These are phyloP conservation scores for Drosophila saltans DNA, from an alignment of 1,140 invertebrate species.

Conservation along the genomic window DNA sequence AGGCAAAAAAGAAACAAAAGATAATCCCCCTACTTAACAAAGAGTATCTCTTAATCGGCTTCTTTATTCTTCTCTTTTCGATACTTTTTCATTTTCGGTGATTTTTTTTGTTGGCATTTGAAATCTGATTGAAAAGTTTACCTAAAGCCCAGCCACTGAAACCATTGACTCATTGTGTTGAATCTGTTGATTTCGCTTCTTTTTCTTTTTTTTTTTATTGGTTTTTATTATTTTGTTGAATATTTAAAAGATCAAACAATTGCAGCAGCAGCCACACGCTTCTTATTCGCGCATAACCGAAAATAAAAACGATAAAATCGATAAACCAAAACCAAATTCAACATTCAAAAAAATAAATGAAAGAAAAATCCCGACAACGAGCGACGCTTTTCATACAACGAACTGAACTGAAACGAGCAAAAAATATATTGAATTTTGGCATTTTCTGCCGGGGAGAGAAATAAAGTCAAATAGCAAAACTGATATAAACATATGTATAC, in stretches of 20 bases:
- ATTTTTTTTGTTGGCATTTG: constrained; percentile 20
- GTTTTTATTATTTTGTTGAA: not conserved
- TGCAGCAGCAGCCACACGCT: constrained; percentile 34
- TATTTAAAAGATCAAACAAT: constrained; percentile 29
- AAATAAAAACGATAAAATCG: not conserved
- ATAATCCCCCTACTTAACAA: not conserved
- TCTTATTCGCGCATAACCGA: constrained; percentile 40
- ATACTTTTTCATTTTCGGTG: not conserved
- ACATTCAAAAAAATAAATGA: constrained; percentile 33
- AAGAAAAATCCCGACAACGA: constrained; percentile 33
- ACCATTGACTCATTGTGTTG: constrained; percentile 64
- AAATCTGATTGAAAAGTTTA: constrained; percentile 53
- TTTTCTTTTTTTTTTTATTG: not conserved
- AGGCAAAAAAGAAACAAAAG: not conserved
- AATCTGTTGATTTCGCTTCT: constrained; percentile 8
- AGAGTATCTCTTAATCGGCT: not conserved
- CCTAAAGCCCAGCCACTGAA: constrained; percentile 70
- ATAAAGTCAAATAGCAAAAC: constrained; percentile 26
- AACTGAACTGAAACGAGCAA: constrained; percentile 51
- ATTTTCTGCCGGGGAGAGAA: constrained; percentile 20
- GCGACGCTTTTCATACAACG: constrained; percentile 62
- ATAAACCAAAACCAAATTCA: constrained; percentile 54
- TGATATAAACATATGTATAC: constrained; percentile 52
- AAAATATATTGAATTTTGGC: constrained; percentile 35
- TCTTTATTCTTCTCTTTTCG: too few species aligned